These are phyloP conservation scores for Indri indri DNA, from an alignment of 2,113 vertebrate genomes.

Conservation along the genomic window DNA sequence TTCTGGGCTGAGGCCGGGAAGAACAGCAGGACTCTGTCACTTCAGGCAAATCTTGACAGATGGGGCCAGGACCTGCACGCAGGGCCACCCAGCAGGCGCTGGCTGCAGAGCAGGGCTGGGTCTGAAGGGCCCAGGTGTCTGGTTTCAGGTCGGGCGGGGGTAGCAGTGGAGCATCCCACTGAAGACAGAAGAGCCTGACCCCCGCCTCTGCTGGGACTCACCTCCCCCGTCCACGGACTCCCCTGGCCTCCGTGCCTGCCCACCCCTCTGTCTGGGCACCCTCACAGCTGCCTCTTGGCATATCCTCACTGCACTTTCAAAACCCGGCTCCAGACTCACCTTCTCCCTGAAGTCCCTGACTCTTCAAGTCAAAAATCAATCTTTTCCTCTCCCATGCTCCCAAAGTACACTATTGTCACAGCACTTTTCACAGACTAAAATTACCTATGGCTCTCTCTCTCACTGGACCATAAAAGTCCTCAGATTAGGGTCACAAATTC, in stretches of 20 bases:
- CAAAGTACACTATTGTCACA: not conserved
- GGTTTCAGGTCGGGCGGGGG: not conserved
- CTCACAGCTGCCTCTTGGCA: not conserved
- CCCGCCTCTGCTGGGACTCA: not conserved
- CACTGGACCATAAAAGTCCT: not conserved
- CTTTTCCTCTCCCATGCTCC: not conserved
- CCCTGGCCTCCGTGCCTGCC: not conserved
- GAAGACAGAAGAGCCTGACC: not conserved
- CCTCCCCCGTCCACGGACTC: not conserved
- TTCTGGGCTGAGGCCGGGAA: not conserved
- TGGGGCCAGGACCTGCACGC: not conserved
- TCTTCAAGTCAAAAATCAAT: not conserved
- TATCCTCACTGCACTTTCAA: not conserved
- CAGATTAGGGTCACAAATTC: not conserved
- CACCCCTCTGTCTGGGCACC: fast-evolving
- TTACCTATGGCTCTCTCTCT: not conserved
- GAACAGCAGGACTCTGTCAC: not conserved
- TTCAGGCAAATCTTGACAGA: not conserved
- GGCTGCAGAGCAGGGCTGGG: not conserved
- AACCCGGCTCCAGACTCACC: not conserved
- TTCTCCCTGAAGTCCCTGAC: not conserved
- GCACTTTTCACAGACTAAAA: not conserved
- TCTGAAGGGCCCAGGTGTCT: not conserved
- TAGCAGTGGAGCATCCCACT: not conserved
- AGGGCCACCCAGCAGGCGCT: not conserved